Percentiles rank a stretch among this genome's conserved stretches.
These are phyloP conservation scores for Amiota communis DNA, from an alignment of 2,888 invertebrate species.

Conservation along the genomic window DNA sequence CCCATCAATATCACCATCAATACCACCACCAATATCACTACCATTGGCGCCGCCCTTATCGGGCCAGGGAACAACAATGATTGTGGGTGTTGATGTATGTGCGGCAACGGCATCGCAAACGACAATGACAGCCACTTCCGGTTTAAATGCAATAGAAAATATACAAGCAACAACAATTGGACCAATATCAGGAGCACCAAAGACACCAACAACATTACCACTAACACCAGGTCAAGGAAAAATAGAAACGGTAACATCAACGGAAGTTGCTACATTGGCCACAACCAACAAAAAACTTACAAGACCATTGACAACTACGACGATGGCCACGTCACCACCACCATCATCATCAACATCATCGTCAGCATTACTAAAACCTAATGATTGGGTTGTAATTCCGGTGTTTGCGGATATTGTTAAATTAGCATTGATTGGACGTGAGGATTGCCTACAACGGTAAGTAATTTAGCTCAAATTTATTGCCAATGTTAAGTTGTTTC, in stretches of 20 bases:
- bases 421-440: slow-evolving; percentile 72
- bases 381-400: slow-evolving; percentile 74
- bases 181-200: slow-evolving; percentile 33
- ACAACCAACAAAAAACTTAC: slow-evolving; percentile 32
- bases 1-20: neutral
- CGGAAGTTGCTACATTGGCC: slow-evolving; percentile 38
- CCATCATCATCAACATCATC: slow-evolving; percentile 42
- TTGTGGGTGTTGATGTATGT: slow-evolving; percentile 29
- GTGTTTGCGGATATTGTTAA: slow-evolving; percentile 74
- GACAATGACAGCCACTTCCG: slow-evolving; percentile 31
- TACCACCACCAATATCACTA: slow-evolving; percentile 7
- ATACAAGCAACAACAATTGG: slow-evolving; percentile 32
- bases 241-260: slow-evolving; percentile 33
- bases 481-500: too few species aligned
- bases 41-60: neutral
- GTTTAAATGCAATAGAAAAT: slow-evolving; percentile 19
- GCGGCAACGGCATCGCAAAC: neutral
- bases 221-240: slow-evolving; percentile 23
- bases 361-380: slow-evolving; percentile 62
- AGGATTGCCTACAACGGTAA: slow-evolving; percentile 72
- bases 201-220: slow-evolving; percentile 38
- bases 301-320: slow-evolving; percentile 37
- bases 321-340: slow-evolving; percentile 38
- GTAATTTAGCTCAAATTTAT: slow-evolving; percentile 37
- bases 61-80: slow-evolving; percentile 22